phyloP scores from a whole-genome alignment of 1,140 invertebrate genomes.

The Lineus longissimus region DNA sequence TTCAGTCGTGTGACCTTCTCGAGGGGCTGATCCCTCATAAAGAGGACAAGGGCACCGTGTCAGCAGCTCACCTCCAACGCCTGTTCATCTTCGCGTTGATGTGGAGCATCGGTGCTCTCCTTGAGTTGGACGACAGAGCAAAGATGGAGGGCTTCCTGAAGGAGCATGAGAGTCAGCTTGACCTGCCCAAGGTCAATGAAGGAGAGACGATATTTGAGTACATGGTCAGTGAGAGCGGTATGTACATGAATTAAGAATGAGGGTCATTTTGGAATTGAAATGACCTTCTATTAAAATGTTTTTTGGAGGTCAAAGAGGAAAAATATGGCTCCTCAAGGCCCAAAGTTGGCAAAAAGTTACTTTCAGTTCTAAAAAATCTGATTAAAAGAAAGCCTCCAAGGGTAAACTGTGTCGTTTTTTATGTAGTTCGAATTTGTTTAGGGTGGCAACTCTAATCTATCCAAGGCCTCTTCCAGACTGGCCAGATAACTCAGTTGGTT shows the following conservation, averaged over 20 bases:
- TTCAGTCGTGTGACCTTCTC: constrained; percentile 61
- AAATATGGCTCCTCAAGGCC: too few relatives aligned
- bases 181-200: constrained; percentile 36
- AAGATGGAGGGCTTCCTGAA: constrained; percentile 57
- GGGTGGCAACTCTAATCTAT: too few relatives aligned
- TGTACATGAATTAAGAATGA: constrained; percentile 60
- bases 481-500: too few relatives aligned
- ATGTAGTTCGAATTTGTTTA: too few relatives aligned
- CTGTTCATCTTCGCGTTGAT: constrained; percentile 69
- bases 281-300: constrained; percentile 29
- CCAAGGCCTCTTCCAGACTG: too few relatives aligned
- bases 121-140: constrained; percentile 76
- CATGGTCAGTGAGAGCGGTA: constrained; percentile 75
- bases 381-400: too few relatives aligned
- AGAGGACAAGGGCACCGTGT: constrained; percentile 34
- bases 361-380: too few relatives aligned
- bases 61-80: constrained; percentile 50
- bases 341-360: too few relatives aligned
- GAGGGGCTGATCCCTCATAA: constrained; percentile 76
- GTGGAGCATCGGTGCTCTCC: constrained; percentile 85
- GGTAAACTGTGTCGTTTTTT: too few relatives aligned
- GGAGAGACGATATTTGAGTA: constrained; percentile 77
- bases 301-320: too few relatives aligned
- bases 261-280: constrained; percentile 67
- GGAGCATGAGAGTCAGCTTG: constrained; percentile 28